These are phyloP conservation scores for Exephanes ischioxanthus DNA, from an alignment of 2,888 invertebrate species.

Conservation along the genomic window DNA sequence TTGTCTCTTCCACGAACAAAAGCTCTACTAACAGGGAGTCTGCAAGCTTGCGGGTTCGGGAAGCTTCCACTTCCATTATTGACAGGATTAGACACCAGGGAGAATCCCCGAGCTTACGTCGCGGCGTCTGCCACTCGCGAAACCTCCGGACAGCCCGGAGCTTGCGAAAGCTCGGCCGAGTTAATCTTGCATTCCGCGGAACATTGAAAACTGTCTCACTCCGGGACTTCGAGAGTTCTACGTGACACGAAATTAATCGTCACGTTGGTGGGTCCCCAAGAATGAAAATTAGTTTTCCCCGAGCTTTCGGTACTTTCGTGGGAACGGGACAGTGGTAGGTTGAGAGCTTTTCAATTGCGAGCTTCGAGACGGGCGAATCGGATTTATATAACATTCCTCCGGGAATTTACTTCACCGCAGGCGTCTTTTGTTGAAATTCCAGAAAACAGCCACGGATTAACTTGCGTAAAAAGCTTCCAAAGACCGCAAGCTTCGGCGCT, in stretches of 20 bases:
- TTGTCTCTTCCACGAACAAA: neutral
- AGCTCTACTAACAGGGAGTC: neutral
- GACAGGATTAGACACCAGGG: neutral
- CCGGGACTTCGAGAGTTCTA: neutral
- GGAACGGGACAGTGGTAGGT: neutral
- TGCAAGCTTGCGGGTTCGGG: neutral
- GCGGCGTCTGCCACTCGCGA: neutral
- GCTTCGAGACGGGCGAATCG: neutral
- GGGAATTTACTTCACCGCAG: neutral
- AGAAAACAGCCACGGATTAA: neutral
- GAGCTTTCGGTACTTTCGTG: slow-evolving; percentile 3
- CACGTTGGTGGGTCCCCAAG: neutral
- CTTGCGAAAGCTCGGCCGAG: slow-evolving; percentile 19
- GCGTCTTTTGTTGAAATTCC: neutral
- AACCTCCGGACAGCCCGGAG: slow-evolving; percentile 1
- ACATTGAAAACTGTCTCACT: neutral
- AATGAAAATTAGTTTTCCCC: slow-evolving; percentile 33
- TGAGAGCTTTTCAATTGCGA: slow-evolving; percentile 2
- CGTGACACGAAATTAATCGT: slow-evolving; percentile 30
- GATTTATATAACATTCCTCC: neutral
- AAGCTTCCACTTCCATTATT: neutral
- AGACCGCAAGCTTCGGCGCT: neutral
- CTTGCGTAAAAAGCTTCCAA: neutral
- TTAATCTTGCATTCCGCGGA: slow-evolving; percentile 27
- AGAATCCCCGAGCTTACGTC: neutral